phyloP scores from a whole-genome alignment of 2,888 invertebrate species.

The Nipponacmea schrenckii region DNA sequence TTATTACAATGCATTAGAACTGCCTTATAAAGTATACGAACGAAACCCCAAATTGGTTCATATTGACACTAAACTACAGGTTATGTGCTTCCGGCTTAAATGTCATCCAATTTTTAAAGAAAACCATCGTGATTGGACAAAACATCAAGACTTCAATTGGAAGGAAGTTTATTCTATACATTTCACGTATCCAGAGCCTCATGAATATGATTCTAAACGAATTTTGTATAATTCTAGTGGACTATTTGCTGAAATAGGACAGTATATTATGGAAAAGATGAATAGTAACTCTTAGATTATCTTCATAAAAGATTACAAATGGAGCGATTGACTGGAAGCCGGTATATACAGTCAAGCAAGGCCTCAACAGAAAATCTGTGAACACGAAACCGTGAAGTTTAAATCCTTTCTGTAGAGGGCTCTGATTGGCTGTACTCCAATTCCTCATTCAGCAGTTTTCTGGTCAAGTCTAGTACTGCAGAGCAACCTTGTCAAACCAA shows the following conservation, averaged over 20 bases:
- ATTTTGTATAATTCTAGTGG: constrained; percentile 38
- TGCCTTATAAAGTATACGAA: constrained; percentile 56
- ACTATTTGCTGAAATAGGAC: constrained; percentile 58
- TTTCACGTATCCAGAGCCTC: constrained; percentile 62
- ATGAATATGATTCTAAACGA: constrained; percentile 43
- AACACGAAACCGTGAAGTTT: too few relatives aligned
- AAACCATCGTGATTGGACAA: constrained; percentile 49
- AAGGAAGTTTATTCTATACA: constrained; percentile 60
- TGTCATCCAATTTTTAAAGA: constrained; percentile 60
- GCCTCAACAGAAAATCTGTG: too few relatives aligned
- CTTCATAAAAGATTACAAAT: too few relatives aligned
- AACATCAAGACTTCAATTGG: constrained; percentile 58
- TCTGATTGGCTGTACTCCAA: too few relatives aligned
- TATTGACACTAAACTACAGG: constrained; percentile 57
- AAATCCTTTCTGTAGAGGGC: too few relatives aligned
- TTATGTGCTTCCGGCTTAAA: constrained; percentile 59
- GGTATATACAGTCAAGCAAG: too few relatives aligned
- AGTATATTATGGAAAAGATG: constrained; percentile 40
- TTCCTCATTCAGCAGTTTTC: too few relatives aligned
- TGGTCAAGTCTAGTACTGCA: too few relatives aligned
- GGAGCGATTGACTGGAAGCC: too few relatives aligned
- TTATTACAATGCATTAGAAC: constrained; percentile 44
- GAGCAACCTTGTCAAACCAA: too few relatives aligned
- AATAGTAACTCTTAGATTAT: too few relatives aligned
- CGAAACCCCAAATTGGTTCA: constrained; percentile 52